phyloP scores from a whole-genome alignment of 2,888 invertebrate species.

The Clanis bilineata region DNA sequence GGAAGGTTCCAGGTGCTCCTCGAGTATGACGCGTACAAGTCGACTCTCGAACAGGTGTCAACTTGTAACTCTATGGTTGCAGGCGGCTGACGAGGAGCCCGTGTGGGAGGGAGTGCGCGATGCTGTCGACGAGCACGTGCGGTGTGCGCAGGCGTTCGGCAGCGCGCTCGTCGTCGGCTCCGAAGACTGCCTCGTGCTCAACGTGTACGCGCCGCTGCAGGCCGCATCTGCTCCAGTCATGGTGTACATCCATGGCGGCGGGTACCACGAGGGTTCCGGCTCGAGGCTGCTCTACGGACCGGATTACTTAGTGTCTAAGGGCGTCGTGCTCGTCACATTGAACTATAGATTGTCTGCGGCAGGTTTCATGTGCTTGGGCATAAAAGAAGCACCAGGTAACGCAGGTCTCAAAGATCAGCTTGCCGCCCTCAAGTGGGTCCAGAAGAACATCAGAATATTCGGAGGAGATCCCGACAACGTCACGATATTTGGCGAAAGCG shows the following conservation, averaged over 20 bases:
- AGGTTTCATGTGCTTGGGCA: constrained; percentile 44
- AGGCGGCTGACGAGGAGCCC: constrained; percentile 21
- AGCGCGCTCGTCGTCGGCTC: constrained; percentile 23
- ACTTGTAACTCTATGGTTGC: neutral
- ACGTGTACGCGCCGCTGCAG: constrained; percentile 31
- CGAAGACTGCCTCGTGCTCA: constrained; percentile 37
- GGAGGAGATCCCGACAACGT: constrained; percentile 47
- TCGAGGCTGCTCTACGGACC: constrained; percentile 26
- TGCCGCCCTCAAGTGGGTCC: constrained; percentile 43
- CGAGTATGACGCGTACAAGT: neutral
- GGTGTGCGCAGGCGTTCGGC: constrained; percentile 27
- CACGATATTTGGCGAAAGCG: constrained; percentile 47
- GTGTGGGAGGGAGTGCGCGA: constrained; percentile 31
- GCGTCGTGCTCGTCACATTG: constrained; percentile 34
- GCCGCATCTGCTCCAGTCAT: constrained; percentile 30
- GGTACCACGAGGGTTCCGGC: constrained; percentile 32
- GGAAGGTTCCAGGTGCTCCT: constrained; percentile 26
- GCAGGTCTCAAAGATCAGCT: constrained; percentile 47
- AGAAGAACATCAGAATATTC: constrained; percentile 40
- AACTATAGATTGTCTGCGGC: constrained; percentile 43
- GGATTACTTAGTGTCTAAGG: constrained; percentile 30
- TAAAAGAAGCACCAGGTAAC: constrained; percentile 45
- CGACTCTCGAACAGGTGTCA: neutral
- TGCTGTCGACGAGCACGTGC: constrained; percentile 27
- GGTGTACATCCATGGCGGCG: constrained; percentile 44